Conservation (phyloP, 2,888 invertebrate genomes). For the Synanthedon tipuliformis region DNA sequence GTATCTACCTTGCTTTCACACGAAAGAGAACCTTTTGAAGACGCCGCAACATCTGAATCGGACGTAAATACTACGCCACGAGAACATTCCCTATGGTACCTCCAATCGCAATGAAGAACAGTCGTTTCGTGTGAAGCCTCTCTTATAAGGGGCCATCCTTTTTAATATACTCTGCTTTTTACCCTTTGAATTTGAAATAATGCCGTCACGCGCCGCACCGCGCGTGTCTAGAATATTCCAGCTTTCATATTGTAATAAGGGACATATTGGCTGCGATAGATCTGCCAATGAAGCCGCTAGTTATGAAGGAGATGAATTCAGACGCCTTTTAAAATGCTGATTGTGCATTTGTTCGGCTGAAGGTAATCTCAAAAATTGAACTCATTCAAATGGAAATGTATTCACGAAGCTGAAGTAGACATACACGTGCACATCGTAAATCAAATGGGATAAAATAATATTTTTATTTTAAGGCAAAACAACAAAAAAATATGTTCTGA, state of each 20-base stretch:
- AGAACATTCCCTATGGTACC: constrained; percentile 18
- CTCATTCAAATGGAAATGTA: too few relatives aligned
- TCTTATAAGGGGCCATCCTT: constrained; percentile 35
- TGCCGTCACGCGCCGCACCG: constrained; percentile 36
- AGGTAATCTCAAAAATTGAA: too few relatives aligned
- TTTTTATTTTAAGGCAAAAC: too few relatives aligned
- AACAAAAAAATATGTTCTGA: too few relatives aligned
- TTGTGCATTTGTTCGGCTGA: background rate
- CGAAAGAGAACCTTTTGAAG: constrained; percentile 3
- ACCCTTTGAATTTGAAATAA: constrained; percentile 62
- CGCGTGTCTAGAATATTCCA: constrained; percentile 38
- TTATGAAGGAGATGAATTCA: background rate
- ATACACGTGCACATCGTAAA: too few relatives aligned
- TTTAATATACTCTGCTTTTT: constrained; percentile 47
- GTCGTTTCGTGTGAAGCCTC: constrained; percentile 19
- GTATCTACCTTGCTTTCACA: background rate
- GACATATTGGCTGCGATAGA: background rate
- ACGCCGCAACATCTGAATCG: background rate
- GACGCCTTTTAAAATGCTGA: background rate
- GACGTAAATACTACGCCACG: constrained; percentile 4
- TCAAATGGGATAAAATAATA: too few relatives aligned
- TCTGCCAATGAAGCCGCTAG: background rate
- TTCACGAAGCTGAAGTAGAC: too few relatives aligned
- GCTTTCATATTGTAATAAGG: background rate
- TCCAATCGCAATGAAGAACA: constrained; percentile 22